phyloP scores from a whole-genome alignment of 2,113 vertebrate genomes.

The Sialia sialis region DNA sequence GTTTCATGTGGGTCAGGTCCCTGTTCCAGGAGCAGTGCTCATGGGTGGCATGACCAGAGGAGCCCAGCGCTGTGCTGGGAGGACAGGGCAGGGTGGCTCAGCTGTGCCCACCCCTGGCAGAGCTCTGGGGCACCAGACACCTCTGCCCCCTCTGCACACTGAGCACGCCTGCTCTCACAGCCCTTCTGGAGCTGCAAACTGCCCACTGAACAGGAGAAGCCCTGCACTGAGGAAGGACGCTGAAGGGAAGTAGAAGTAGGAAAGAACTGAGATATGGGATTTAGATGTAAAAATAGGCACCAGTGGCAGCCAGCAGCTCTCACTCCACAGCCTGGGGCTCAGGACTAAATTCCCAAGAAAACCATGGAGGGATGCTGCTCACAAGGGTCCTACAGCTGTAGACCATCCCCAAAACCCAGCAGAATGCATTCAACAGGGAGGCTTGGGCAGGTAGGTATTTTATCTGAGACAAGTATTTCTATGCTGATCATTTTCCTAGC shows the following conservation, averaged over 20 bases:
- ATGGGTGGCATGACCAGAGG: not conserved
- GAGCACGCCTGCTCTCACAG: accelerated
- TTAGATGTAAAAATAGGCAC: not conserved
- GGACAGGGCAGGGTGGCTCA: too few species aligned
- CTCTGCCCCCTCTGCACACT: not conserved
- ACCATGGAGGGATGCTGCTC: not conserved
- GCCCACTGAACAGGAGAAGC: not conserved
- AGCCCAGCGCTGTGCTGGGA: accelerated
- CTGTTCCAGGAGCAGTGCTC: not conserved
- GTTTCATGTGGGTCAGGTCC: not conserved
- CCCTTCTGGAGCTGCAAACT: not conserved
- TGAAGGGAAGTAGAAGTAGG: not conserved
- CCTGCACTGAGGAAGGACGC: not conserved
- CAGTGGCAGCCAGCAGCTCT: not conserved
- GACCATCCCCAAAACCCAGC: not conserved
- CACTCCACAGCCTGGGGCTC: not conserved
- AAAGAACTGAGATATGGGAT: not conserved
- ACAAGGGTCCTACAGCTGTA: not conserved
- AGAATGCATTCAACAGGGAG: not conserved
- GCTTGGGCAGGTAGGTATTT: not conserved
- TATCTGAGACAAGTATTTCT: not conserved
- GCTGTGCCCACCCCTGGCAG: not conserved
- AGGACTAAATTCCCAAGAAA: not conserved
- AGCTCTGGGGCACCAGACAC: not conserved
- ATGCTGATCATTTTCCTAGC: not conserved